Percentiles rank a stretch among this genome's conserved stretches.
Conservation (phyloP, 2,797 vertebrate genomes). For the Sebastes oblongus region DNA sequence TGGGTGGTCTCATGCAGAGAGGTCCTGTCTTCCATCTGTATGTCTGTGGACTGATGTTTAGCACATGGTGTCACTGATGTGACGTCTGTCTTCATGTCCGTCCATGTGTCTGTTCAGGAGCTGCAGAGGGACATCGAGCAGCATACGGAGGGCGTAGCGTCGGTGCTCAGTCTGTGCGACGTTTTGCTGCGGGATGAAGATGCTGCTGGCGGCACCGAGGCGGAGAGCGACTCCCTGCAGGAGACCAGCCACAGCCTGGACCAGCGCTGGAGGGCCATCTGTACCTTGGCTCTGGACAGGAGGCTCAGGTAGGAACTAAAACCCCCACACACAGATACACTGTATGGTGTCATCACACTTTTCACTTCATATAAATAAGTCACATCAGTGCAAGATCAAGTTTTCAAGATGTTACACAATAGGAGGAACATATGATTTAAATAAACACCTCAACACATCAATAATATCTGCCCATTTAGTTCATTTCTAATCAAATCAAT, state of each 20-base stretch:
- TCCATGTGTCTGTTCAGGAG: slow-evolving; percentile 80
- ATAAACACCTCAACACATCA: no score
- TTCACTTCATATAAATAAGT: not conserved
- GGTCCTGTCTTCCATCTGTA: not conserved
- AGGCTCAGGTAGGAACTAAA: slow-evolving; percentile 84
- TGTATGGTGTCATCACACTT: not conserved
- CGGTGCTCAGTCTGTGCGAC: slow-evolving; percentile 91
- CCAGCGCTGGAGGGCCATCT: slow-evolving; percentile 95
- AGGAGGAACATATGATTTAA: not conserved
- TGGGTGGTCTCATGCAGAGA: slow-evolving; percentile 18
- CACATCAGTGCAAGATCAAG: not conserved
- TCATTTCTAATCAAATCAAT: rapidly evolving
- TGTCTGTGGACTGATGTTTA: slow-evolving; percentile 9
- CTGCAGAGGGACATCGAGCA: slow-evolving; percentile 95
- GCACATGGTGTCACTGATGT: not conserved
- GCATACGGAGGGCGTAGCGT: slow-evolving; percentile 89
- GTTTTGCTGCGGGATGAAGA: slow-evolving; percentile 89
- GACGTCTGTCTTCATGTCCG: slow-evolving; percentile 8
- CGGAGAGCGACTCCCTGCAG: slow-evolving; percentile 89
- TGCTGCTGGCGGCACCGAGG: slow-evolving; percentile 76
- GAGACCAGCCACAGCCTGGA: slow-evolving; percentile 92
- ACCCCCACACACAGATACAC: no score
- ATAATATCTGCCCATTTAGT: not conserved
- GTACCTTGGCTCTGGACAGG: slow-evolving; percentile 91
- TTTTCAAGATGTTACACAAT: not conserved